Evolutionary conservation across 2,888 invertebrate species (phyloP), one percentile per base, ranked within the genome.

Genomic region (Dicranocentrus wangi): DNA sequence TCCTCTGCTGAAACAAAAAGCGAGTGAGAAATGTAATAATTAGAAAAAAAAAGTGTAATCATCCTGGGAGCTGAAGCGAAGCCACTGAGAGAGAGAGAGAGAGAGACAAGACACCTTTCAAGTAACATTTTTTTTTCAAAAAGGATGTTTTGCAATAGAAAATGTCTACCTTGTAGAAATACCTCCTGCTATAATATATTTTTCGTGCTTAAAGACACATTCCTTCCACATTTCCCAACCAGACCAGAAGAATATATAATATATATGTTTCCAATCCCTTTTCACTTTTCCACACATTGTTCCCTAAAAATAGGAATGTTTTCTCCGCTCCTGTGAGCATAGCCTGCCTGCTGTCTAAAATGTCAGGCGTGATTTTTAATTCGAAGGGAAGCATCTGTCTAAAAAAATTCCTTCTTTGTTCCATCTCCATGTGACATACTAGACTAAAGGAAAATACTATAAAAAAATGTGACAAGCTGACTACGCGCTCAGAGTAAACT

Each of bases 21-120:
- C 10, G 7, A 15, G 2, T 47, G n/a, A 47, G 47, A n/a, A 47
- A 47, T 47, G 47, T 25, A 55, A 55, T 23, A 25, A 23, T 55
- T 2, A 13, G 13, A 23, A 21, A 53, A 51, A 51, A 75, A 58
- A 65, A 75, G 70, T 79, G 79, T 72, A 79, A 79, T 79, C 79
- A 79, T 66, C 43, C 25, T 47, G 51, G 66, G 51, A 79, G 79
- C 72, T 79, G 79, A 79, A 79, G 79, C 71, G 79, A 43, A 63
- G n/a, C n/a, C n/a, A n/a, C 28, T 51, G 28, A 13, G 42, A 66
- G 21, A 28, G 21, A 53, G 28, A 23, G 32, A 61, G 51, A 39
- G 47, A 60, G 32, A 47, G 53, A 73, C 43, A 65, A 66, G 27
- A 65, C 65, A 73, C 2, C 10, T 47, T 10, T n/a, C 10, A 47